Evolutionary conservation across 2,888 invertebrate genomes (phyloP).

Genomic region (Himalopsyche japonica): DNA sequence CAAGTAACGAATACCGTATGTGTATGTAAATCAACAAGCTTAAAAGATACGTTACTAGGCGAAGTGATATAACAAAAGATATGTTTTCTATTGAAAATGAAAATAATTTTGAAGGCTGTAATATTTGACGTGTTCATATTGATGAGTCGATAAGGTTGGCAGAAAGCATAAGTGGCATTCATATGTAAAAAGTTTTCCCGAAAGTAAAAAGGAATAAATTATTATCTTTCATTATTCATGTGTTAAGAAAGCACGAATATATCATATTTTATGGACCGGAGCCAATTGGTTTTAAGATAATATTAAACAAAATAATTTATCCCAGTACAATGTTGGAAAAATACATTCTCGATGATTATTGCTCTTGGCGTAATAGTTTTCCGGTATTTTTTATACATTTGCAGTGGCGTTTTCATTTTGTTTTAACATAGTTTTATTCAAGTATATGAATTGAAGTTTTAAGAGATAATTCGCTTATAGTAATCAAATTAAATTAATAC

Average conservation of each 20-base stretch:
- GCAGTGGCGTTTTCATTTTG: no score
- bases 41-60: no score
- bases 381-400: no score
- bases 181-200: background rate
- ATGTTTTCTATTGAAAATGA: no score
- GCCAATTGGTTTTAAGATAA: background rate
- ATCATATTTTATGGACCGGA: background rate
- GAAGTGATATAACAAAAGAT: no score
- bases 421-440: no score
- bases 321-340: background rate
- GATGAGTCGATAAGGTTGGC: background rate
- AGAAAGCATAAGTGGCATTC: background rate
- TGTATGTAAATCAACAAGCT: no score
- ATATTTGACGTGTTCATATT: background rate
- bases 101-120: background rate
- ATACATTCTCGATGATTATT: background rate
- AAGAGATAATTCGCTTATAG: no score
- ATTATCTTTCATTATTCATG: background rate
- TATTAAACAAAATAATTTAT: background rate
- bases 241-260: background rate
- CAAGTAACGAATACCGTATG: no score
- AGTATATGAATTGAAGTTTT: no score
- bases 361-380: no score
- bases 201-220: background rate
- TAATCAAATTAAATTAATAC: no score